These are phyloP conservation scores for Drosophila histrio DNA, from an alignment of 2,888 invertebrate species.

Conservation along the genomic window DNA sequence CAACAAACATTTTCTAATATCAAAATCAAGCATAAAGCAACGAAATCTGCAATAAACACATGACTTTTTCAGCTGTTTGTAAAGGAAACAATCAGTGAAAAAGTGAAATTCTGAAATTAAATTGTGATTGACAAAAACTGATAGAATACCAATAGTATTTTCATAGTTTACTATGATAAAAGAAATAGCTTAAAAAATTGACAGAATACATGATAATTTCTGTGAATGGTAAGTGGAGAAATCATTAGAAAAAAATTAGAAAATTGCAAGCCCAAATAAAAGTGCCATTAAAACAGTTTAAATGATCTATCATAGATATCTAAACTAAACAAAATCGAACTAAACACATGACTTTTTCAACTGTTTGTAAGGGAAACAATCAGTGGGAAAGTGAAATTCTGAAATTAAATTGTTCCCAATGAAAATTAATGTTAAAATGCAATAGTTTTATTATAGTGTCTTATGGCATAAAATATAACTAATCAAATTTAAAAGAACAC, in stretches of 20 bases:
- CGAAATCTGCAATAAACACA: background rate
- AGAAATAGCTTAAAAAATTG: background rate
- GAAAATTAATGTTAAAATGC: background rate
- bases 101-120: background rate
- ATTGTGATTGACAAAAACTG: background rate
- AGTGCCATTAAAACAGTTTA: background rate
- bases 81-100: background rate
- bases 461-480: background rate
- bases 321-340: background rate
- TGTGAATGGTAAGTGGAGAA: background rate
- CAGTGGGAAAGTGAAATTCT: background rate
- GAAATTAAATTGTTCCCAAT: background rate
- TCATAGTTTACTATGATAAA: background rate
- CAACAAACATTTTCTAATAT: too few relatives aligned
- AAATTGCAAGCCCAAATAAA: background rate
- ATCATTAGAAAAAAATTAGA: background rate
- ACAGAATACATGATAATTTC: background rate
- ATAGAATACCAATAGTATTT: background rate
- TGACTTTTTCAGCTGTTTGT: background rate
- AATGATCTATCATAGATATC: too few relatives aligned
- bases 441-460: background rate
- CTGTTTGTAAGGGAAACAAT: background rate
- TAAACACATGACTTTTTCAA: slow-evolving; percentile 1
- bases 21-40: too few relatives aligned
- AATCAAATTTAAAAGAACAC: background rate